phyloP scores from a whole-genome alignment of 2,888 invertebrate genomes.

The Exephanes ischioxanthus region DNA sequence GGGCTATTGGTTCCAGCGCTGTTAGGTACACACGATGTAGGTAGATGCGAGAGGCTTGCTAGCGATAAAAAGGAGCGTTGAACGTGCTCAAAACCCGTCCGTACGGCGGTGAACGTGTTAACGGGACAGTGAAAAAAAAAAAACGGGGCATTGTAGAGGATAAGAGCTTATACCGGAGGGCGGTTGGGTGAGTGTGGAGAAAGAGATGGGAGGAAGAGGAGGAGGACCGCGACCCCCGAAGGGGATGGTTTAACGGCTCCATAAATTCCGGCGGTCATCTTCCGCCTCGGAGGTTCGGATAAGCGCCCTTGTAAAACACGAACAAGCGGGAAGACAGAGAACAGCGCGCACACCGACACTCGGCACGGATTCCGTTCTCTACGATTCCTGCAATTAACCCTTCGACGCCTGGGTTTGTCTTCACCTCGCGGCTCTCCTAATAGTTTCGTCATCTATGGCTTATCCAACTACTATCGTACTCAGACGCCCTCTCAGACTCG shows the following conservation, averaged over 20 bases:
- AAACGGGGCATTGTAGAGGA: conserved; percentile 71
- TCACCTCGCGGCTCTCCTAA: conserved; percentile 45
- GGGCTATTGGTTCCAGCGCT: background rate
- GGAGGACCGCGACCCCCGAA: conserved; percentile 66
- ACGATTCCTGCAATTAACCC: conserved; percentile 75
- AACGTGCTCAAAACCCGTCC: conserved; percentile 61
- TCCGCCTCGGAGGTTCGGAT: conserved; percentile 78
- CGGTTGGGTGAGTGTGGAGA: conserved; percentile 21
- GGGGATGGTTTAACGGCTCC: conserved; percentile 80
- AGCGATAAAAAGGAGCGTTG: conserved; percentile 65
- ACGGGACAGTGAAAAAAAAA: conserved; percentile 79
- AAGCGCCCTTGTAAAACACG: conserved; percentile 75
- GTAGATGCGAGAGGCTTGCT: conserved; percentile 62
- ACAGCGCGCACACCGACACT: conserved; percentile 7
- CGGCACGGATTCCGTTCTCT: conserved; percentile 37
- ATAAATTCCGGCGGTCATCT: conserved; percentile 83
- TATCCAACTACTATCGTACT: conserved; percentile 39
- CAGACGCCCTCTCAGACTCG: background rate
- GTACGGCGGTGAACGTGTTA: conserved; percentile 75
- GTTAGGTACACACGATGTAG: conserved; percentile 15
- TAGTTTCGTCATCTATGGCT: conserved; percentile 56
- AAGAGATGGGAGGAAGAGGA: conserved; percentile 52
- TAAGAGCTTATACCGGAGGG: conserved; percentile 72
- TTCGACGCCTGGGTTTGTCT: conserved; percentile 69
- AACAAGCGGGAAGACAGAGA: conserved; percentile 56